Base-by-base conservation (phyloP, 2,888 invertebrate genomes). In the Malthinus flaveolus region DNA sequence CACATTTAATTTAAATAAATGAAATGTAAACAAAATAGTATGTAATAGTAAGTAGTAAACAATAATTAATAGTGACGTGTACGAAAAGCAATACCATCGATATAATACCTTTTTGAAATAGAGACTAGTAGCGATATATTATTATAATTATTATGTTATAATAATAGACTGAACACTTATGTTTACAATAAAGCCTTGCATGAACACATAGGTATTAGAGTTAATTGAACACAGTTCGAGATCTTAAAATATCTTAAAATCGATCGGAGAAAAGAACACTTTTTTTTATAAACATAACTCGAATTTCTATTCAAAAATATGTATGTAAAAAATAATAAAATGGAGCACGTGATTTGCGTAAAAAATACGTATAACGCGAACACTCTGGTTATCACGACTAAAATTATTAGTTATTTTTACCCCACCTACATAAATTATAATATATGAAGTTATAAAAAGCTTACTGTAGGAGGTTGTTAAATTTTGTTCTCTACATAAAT, bases 331-430 rank as follows among this genome's bases (percentile, higher is more conserved):
- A 51, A 51, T 33, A 11, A 9, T 32, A 57, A 53, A 49, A 48
- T 54, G 11, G 48, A 39, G 34, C 59, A 59, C 59, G 59, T 55
- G 50, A 59, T 47, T 35, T 36, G 32, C 12, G 32, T 44, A 48
- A 55, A 61, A 61, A 56, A 45, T 51, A 46, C 59, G 62, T 62
- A 59, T 54, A 50, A 59, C 62, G 52, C 59, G 56, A 54, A 53
- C 61, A 59, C 55, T 56, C 59, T 49, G 48, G 62, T 63, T 66
- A 68, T 67, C 66, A 64, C 59, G 61, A 67, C 68, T 68, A 66
- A 64, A 61, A 63, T 62, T 64, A 61, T 64, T 63, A 63, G 61
- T 66, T 66, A 65, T 66, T 67, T 68, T 66, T 66, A 66, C 66
- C 66, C 69, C 67, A 63, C 66, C 68, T 65, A 63, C 65, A 66